phyloP scores from a whole-genome alignment of 2,113 vertebrate genomes.

The Ptyas mucosa region DNA sequence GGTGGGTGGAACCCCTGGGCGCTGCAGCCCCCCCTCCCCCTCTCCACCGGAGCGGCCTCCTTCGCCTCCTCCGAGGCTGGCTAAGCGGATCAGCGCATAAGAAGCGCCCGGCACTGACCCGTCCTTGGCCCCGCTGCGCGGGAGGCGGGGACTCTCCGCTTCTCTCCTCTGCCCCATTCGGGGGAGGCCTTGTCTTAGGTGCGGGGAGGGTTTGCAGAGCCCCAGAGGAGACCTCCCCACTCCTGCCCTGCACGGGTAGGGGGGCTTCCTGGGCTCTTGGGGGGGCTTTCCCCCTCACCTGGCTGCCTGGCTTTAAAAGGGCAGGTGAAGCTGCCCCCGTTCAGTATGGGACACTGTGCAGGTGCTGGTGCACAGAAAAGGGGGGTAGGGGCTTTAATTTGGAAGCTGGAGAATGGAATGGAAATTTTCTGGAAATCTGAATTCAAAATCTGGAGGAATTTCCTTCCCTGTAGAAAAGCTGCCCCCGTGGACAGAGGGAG shows the following conservation, averaged over 20 bases:
- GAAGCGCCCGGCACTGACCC: not conserved
- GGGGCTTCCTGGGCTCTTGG: not conserved
- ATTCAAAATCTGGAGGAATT: not conserved
- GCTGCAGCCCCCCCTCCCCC: not conserved
- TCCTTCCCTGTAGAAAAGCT: not conserved
- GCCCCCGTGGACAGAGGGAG: too few species aligned
- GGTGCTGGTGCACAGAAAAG: not conserved
- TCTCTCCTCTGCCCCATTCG: not conserved
- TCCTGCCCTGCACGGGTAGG: not conserved
- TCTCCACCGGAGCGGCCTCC: not conserved
- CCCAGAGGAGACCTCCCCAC: not conserved
- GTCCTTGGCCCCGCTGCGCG: not conserved
- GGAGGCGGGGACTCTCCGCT: not conserved
- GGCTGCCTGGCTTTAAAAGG: rapidly evolving
- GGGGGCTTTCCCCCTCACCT: not conserved
- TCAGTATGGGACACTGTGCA: not conserved
- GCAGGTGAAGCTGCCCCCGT: not conserved
- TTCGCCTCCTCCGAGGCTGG: not conserved
- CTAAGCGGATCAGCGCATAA: not conserved
- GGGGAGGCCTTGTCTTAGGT: not conserved
- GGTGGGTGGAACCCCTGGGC: too few species aligned
- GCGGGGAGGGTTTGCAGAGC: not conserved
- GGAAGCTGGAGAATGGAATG: not conserved
- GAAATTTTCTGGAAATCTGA: not conserved
- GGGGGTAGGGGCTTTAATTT: not conserved